Base-by-base conservation (phyloP, 2,888 invertebrate genomes). In the Electrophaes corylata region DNA sequence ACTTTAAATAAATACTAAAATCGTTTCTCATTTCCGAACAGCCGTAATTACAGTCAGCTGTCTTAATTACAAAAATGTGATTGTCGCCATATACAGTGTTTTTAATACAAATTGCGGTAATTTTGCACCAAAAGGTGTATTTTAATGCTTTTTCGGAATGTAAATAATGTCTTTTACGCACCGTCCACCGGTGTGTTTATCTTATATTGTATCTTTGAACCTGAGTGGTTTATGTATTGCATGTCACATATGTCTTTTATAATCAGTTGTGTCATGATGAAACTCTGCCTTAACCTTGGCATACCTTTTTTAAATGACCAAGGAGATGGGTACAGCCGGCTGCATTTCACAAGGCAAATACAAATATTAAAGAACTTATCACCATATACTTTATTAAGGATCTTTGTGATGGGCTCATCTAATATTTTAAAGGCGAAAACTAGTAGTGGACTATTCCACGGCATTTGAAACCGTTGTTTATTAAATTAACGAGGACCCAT, bases 101-200 rank as follows among this genome's bases (percentile, higher is more conserved):
- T 40, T 54, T 49, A 44, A 50, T 33, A 56, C 35, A 56, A 46
- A 50, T 50, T 54, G 46, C 50, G 3, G 54, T 59, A 29, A 50
- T 54, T 50, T 69, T 23, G 69, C 53, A 60, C 78, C 79, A 73
- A 81, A 79, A 66, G 78, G 71, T 72, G 78, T 71, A 64, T 70
- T 74, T 78, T 72, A 78, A 79, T 76, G 71, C 61, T 70, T 76
- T 74, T 75, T 64, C 66, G 67, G 45, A 45, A 50, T 43, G 35
- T 50, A 49, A 49, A 53, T 50, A 46, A 48, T 33, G 23, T 48
- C 39, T 55, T 58, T 77, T 72, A 66, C 65, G 56, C 1, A 5
- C 18, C 50, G 35, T 43, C 67, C 64, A 72, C 70, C 65, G 26
- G 10, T 69, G 64, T 72, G 67, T 69, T 73, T 70, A 71, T 71